Evolutionary conservation across 1,140 invertebrate species (phyloP).

Genomic region (Trichoplusia ni): DNA sequence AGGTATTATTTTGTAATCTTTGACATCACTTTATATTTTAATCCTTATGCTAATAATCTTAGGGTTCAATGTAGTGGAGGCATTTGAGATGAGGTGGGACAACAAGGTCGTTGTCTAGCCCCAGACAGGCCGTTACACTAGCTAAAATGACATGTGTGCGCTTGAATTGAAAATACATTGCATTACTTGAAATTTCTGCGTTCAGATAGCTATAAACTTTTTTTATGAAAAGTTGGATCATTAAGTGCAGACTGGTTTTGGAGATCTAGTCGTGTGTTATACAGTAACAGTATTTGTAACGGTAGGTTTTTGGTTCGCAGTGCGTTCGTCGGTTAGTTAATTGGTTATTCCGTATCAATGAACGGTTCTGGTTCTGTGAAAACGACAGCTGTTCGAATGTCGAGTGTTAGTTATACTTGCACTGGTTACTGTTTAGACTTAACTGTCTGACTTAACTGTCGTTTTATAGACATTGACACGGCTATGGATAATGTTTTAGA

Average conservation of each 20-base stretch:
- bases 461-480: neutral
- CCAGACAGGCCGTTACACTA: constrained; percentile 12
- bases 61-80: neutral
- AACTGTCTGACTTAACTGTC: neutral
- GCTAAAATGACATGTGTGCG: neutral
- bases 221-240: too few species aligned
- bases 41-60: neutral
- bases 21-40: constrained; percentile 11
- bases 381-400: constrained; percentile 2
- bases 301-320: constrained; percentile 29
- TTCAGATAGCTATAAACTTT: too few species aligned
- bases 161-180: constrained; percentile 12
- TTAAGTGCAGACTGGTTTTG: neutral
- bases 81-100: neutral
- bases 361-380: constrained; percentile 24
- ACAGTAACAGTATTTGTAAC: constrained; percentile 43
- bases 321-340: constrained; percentile 35
- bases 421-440: neutral
- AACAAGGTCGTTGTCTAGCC: constrained; percentile 22
- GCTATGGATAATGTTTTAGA: too few species aligned
- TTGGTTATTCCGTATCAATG: constrained; percentile 41
- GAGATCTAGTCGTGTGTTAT: neutral
- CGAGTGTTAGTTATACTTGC: constrained; percentile 7
- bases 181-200: too few species aligned
- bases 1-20: constrained; percentile 12